Conservation (phyloP, 2,113 vertebrate species). For the Zootoca vivipara region DNA sequence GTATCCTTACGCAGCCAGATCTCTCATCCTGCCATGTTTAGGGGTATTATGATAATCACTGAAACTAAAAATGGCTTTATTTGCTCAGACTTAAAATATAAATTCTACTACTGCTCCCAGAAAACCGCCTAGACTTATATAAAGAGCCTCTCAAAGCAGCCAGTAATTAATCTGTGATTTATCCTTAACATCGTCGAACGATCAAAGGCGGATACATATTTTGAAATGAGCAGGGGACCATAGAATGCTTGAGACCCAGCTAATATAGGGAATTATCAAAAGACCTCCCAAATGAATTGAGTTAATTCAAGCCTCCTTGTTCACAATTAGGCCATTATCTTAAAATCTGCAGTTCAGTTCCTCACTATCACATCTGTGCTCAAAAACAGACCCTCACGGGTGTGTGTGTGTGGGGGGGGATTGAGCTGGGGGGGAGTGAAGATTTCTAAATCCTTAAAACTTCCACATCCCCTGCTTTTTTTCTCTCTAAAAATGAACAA, state of each 20-base stretch:
- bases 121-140: conserved; percentile 45
- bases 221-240: conserved; percentile 55
- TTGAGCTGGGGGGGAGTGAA: conserved; percentile 39
- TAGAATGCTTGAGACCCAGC: conserved; percentile 53
- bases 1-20: neutral
- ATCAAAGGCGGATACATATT: conserved; percentile 66
- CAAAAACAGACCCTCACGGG: conserved; percentile 51
- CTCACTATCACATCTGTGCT: conserved; percentile 41
- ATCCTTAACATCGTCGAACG: conserved; percentile 57
- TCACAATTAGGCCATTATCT: conserved; percentile 64
- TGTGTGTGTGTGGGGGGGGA: neutral
- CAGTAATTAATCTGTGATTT: conserved; percentile 68
- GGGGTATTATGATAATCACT: conserved; percentile 2
- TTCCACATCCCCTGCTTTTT: conserved; percentile 14
- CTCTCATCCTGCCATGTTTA: neutral
- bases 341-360: conserved; percentile 56
- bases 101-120: conserved; percentile 42
- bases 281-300: conserved; percentile 64
- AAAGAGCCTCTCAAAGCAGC: conserved; percentile 62
- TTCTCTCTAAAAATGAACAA: conserved; percentile 12
- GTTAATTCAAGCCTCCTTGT: conserved; percentile 65
- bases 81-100: conserved; percentile 38
- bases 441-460: conserved; percentile 62
- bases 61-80: conserved; percentile 38
- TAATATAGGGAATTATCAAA: conserved; percentile 69